phyloP scores from a whole-genome alignment of 1,140 invertebrate species.

The Choristoneura fumiferana region DNA sequence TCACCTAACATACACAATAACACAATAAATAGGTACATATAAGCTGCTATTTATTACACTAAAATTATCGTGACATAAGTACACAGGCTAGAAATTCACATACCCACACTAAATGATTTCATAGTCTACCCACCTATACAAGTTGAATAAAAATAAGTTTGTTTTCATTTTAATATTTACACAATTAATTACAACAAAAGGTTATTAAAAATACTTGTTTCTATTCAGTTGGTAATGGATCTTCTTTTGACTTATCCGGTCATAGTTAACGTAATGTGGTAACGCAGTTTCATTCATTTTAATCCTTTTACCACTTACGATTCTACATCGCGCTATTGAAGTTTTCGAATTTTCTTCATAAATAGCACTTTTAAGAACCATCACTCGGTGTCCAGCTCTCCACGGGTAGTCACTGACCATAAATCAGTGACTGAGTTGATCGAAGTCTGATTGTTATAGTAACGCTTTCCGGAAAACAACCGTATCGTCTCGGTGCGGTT shows the following conservation, averaged over 20 bases:
- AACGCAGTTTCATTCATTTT: too few species aligned
- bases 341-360: slow-evolving; percentile 20
- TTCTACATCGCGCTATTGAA: slow-evolving; percentile 35
- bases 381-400: slow-evolving; percentile 44
- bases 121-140: background rate
- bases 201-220: too few species aligned
- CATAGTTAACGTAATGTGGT: too few species aligned
- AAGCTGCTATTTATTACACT: too few species aligned
- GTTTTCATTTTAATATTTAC: background rate
- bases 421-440: slow-evolving; percentile 29
- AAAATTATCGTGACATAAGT: too few species aligned
- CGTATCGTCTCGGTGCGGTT: slow-evolving; percentile 26
- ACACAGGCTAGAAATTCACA: too few species aligned
- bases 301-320: too few species aligned
- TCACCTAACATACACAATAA: too few species aligned
- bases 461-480: slow-evolving; percentile 21
- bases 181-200: slow-evolving; percentile 41
- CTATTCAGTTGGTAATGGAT: too few species aligned
- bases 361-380: background rate
- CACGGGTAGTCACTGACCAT: slow-evolving; percentile 37
- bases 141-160: background rate
- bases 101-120: too few species aligned
- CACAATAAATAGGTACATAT: too few species aligned
- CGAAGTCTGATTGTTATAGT: slow-evolving; percentile 29
- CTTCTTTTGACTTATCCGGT: too few species aligned